Evolutionary conservation across 2,113 vertebrate genomes (phyloP), one percentile per base, ranked within the genome.

Genomic region (Python bivittatus): DNA sequence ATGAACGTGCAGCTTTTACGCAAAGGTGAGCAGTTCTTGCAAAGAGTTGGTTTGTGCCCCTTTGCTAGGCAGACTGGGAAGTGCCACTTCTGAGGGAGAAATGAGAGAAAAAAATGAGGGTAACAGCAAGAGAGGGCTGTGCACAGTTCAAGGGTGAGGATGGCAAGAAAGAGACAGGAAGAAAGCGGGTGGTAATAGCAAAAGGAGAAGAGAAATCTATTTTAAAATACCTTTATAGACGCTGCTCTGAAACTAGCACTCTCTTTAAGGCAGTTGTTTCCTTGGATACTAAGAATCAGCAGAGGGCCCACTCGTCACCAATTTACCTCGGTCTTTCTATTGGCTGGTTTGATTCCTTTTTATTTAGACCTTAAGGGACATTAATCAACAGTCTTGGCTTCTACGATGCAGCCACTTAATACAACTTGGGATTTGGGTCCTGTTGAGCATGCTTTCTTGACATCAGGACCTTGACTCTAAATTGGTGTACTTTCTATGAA

Each of bases 241-340:
- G 54, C 52, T 38, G 33, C 79, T 38, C 68, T 27, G 12, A 60
- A 88, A 27, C 52, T 33, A 29, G 3, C 33, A 68, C 15, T 38
- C 58, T 93, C 58, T 88, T 83, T 85, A 33, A 33, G 60, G 57
- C 60, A 68, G 38, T 22, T 48, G 93, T 91, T 91, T 84, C 90
- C 93, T 84, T 91, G 93, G 93, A 68, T 84, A 91, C 93, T 48
- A 53, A 88, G 68, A 61, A 25, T 83, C 64, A 29, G 60, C 58
- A 79, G 13, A 56, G 48, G 44, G 9, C 15, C 58, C 79, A 57
- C 85, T 60, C 33, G 1, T 17, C n/a, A 44, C 20, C 79, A 86
- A 93, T 93, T 91, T 91, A 61, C 38, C 27, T 52, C 56, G 52
- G 33, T 10, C 25, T 56, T 91, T 89, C 38, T 88, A 57, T 91